A percentile compares a stretch with the other conserved stretches of the same genome.
phyloP scores from a whole-genome alignment of 2,888 invertebrate genomes.

The Linyphia triangularis region DNA sequence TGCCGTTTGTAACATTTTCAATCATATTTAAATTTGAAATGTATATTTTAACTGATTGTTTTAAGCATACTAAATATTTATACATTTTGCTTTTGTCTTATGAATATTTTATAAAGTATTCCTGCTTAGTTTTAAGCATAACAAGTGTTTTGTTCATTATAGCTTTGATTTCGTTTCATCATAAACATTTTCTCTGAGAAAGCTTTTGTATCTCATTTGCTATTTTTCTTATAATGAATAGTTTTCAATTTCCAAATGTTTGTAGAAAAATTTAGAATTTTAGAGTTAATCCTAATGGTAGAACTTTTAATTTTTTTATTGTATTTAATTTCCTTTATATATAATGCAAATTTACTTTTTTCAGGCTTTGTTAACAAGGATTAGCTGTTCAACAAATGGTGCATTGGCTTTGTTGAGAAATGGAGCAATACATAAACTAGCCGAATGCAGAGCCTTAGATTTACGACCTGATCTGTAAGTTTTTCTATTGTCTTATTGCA shows the following conservation, averaged over 20 bases:
- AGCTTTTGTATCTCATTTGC: no score
- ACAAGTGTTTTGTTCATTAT: no score
- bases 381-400: conserved; percentile 62
- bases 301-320: no score
- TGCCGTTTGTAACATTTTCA: background rate
- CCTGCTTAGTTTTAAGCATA: no score
- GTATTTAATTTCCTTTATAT: background rate
- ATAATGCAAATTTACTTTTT: background rate
- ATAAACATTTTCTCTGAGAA: no score
- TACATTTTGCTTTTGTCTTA: no score
- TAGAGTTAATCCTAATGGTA: no score
- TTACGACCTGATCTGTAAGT: conserved; percentile 71
- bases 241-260: no score
- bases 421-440: conserved; percentile 63
- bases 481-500: background rate
- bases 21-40: background rate
- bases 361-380: conserved; percentile 67
- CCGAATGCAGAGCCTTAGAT: conserved; percentile 73
- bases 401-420: conserved; percentile 69
- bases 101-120: no score
- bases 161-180: no score
- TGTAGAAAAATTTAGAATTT: no score
- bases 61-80: background rate
- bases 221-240: no score
- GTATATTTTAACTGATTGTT: background rate